phyloP scores from a whole-genome alignment of 1,140 invertebrate genomes.

The Mactra quadrangularis region DNA sequence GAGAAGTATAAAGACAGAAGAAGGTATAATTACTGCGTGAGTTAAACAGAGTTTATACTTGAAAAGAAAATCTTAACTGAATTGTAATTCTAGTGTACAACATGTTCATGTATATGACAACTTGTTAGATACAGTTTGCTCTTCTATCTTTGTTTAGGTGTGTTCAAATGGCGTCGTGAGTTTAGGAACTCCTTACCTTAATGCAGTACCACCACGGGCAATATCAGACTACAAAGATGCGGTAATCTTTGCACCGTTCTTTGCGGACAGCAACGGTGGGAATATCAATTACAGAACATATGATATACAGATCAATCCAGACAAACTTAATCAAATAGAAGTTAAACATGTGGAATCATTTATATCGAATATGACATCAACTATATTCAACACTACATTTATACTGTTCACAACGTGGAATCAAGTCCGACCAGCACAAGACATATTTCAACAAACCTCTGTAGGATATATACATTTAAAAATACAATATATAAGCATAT shows the following conservation, averaged over 20 bases:
- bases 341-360: neutral
- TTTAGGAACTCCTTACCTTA: neutral
- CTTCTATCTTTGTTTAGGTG: neutral
- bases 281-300: neutral
- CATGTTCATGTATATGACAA: too few relatives aligned
- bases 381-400: neutral
- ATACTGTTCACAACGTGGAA: constrained; percentile 16
- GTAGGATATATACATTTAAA: neutral
- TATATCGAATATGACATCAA: neutral
- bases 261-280: neutral
- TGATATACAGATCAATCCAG: neutral
- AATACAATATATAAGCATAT: too few relatives aligned
- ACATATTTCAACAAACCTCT: neutral
- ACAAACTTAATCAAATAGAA: neutral
- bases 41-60: too few relatives aligned
- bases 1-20: too few relatives aligned
- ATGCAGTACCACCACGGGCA: neutral
- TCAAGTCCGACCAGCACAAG: neutral
- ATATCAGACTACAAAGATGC: neutral
- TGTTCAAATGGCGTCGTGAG: constrained; percentile 5
- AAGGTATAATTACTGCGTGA: too few relatives aligned
- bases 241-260: neutral
- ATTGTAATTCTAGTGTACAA: too few relatives aligned
- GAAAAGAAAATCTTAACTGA: too few relatives aligned
- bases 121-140: too few relatives aligned